Evolutionary conservation across 2,888 invertebrate genomes (phyloP).

Genomic region (Geophilus truncorum): DNA sequence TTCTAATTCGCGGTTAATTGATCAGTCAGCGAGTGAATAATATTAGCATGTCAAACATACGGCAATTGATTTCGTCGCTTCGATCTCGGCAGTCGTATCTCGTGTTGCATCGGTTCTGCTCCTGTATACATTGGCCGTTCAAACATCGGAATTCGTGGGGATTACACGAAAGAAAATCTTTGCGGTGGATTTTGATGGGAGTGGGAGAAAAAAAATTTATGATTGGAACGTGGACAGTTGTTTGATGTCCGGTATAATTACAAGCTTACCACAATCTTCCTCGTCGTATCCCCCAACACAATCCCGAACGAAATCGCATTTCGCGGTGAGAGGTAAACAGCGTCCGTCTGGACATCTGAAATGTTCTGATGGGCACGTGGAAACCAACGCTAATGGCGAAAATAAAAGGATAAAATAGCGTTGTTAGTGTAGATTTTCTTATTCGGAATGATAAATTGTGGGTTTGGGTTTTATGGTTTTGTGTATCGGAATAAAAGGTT

Average conservation of each 20-base stretch:
- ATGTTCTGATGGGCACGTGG: not conserved
- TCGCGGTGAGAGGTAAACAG: conserved; percentile 42
- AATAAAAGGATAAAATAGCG: not conserved
- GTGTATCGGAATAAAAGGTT: too few relatives aligned
- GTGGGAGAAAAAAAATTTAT: not conserved
- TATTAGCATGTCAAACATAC: conserved; percentile 43
- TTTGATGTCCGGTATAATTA: not conserved
- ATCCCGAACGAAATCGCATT: conserved; percentile 48
- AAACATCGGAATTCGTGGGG: not conserved
- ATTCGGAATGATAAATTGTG: too few relatives aligned
- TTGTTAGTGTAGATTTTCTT: not conserved
- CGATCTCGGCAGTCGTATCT: conserved; percentile 51
- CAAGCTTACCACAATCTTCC: conserved; percentile 41
- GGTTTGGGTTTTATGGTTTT: too few relatives aligned
- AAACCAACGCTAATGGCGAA: not conserved
- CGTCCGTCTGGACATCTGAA: conserved; percentile 44
- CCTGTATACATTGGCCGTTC: conserved; percentile 46
- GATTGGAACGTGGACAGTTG: not conserved
- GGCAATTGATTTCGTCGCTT: conserved; percentile 51
- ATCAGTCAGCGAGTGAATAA: not conserved
- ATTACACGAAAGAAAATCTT: conserved; percentile 4
- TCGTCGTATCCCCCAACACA: conserved; percentile 51
- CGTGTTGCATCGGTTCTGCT: conserved; percentile 47
- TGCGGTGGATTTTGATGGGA: too few relatives aligned
- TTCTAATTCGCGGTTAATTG: conserved; percentile 34